Base-by-base conservation (phyloP, 2,113 vertebrate species). In the Cavia porcellus region DNA sequence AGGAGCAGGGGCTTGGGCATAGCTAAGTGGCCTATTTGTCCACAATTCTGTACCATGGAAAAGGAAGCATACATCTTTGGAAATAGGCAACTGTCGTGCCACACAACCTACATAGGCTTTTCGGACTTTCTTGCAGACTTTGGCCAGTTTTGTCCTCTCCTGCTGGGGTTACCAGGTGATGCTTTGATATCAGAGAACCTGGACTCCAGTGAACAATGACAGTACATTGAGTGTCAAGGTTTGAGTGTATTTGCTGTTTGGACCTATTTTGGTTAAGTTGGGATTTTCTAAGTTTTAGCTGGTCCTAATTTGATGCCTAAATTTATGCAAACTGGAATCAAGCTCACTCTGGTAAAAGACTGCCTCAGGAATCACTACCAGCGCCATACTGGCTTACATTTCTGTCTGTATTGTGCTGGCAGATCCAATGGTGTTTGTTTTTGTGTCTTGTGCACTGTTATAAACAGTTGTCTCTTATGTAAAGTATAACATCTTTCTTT, bases 401-500 rank as follows among this genome's bases (percentile, higher is more conserved):
- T 19, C 86, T 94, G 32, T 79, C 89, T 81, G 0, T 85, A 25
- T 59, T 92, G 55, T 83, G 47, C 14, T 74, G 28, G 74, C 92
- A 61, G 42, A 64, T 62, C 6, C 9, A 15, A 5, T 47, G 55
- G 9, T 89, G 57, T 89, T 86, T 92, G 35, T 90, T 93, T 79
- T 64, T 86, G 32, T 35, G 68, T 94, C 25, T 57, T 77, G 92
- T 93, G 92, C 95, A 87, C 38, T 74, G 90, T 96, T 80, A 92
- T 85, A 95, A 97, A 89, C 70, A 80, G 62, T 52, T 92, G 10
- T 81, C 64, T 97, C 35, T 66, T 92, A 72, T 47, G 59, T 92
- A 92, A 94, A 96, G 64, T 82, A 64, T 70, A 92, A 93, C 82
- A 72, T 96, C 68, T 87, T 47, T 38, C 82, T 80, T 91, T 95